Conservation (phyloP, 2,797 vertebrate species). For the Semaprochilodus insignis region DNA sequence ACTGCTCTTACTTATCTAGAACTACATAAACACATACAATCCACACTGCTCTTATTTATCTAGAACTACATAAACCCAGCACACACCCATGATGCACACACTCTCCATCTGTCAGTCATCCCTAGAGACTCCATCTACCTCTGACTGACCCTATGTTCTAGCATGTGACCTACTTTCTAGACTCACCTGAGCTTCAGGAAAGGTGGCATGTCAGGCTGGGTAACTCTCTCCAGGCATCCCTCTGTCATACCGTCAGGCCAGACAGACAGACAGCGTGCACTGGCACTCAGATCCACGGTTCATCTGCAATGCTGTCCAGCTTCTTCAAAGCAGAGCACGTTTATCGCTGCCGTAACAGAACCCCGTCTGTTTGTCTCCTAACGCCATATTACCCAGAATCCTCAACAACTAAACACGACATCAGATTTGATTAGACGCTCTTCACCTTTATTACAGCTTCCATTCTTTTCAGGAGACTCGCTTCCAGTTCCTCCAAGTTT, state of each 20-base stretch:
- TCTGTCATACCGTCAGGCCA: not conserved
- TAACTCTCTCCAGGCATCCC: not conserved
- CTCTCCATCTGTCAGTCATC: constrained; percentile 70
- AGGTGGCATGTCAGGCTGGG: not conserved
- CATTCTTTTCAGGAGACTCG: too few relatives aligned
- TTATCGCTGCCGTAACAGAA: not conserved
- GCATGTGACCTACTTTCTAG: constrained; percentile 72
- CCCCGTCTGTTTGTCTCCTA: too few relatives aligned
- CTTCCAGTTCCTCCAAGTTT: too few relatives aligned
- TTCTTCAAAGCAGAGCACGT: not conserved
- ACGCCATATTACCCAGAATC: too few relatives aligned
- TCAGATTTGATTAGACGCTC: too few relatives aligned
- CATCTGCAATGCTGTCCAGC: not conserved
- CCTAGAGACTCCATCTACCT: constrained; percentile 65
- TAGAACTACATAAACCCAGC: not conserved
- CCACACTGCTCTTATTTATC: too few relatives aligned
- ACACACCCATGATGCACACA: constrained; percentile 11
- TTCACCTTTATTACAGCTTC: too few relatives aligned
- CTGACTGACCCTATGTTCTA: constrained; percentile 65
- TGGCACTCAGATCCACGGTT: not conserved
- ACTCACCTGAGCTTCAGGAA: constrained; percentile 41
- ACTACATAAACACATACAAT: too few relatives aligned
- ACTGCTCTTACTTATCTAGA: too few relatives aligned
- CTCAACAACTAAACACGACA: too few relatives aligned
- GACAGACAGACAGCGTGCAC: constrained; percentile 9